Evolutionary conservation across 2,888 invertebrate genomes (phyloP), one percentile per base, ranked within the genome.

Genomic region (Neocrepidodera transversa): DNA sequence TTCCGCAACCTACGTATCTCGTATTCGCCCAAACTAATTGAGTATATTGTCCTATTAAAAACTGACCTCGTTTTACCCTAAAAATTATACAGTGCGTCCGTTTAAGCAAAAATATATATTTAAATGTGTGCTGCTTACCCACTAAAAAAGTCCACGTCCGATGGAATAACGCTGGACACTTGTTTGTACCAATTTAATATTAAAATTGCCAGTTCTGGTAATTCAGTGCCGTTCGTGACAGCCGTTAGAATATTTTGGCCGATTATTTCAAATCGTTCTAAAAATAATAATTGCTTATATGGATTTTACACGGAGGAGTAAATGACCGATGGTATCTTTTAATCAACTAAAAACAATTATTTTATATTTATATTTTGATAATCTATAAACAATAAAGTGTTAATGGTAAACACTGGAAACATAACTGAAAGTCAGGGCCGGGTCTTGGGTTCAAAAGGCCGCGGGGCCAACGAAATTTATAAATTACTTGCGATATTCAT

Each of bases 111-210:
- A 42, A 35, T n/a, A 13, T 17, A 47, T 35, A 35, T 43, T 8
- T 13, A 36, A 3, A 23, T 23, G 6, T 23, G 3, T 23, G n/a
- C n/a, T n/a, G n/a, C 58, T 57, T 66, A 71, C 71, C 67, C 68
- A 16, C 63, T 51, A 48, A 71, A 71, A 18, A 58, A 51, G 14
- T 66, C 59, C 45, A 70, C 51, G 55, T 68, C 68, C 4, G 67
- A 62, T 13, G 69, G 66, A 48, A 68, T 61, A 6, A 70, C 63
- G 42, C 67, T 58, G 7, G 49, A 47, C n/a, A 70, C 67, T 67
- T 70, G 68, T 32, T 71, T 65, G 20, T 68, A 69, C 71, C 71
- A 71, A 47, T 66, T 69, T 51, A 69, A 52, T 26, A 71, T 64
- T n/a, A 71, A 57, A 36, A 66, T 55, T 5, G 64, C 67, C n/a